Evolutionary conservation across 2,113 vertebrate species (phyloP).

Genomic region (Rynchops niger): DNA sequence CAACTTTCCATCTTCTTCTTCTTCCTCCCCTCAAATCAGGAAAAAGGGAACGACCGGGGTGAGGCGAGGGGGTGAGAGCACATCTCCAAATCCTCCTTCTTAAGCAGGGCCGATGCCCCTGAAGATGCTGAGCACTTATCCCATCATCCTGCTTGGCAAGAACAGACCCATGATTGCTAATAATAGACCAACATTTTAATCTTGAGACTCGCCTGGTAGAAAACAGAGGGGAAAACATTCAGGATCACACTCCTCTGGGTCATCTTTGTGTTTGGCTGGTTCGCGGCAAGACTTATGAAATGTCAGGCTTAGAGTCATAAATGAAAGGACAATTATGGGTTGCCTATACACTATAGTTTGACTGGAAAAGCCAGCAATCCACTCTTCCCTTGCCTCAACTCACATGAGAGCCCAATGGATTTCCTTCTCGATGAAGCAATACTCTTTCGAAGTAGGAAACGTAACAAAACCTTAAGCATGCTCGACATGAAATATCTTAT

Average conservation of each 20-base stretch:
- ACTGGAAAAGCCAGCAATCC: background rate
- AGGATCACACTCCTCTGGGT: background rate
- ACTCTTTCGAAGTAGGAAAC: background rate
- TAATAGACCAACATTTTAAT: background rate
- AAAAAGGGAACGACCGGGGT: background rate
- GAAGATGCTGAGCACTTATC: background rate
- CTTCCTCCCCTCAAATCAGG: background rate
- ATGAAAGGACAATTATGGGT: background rate
- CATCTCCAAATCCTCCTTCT: background rate
- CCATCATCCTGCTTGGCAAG: background rate
- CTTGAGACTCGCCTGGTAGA: background rate
- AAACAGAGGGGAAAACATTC: background rate
- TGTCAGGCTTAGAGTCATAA: background rate
- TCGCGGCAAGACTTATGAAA: background rate
- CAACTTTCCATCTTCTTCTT: background rate
- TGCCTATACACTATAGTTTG: background rate
- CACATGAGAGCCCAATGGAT: background rate
- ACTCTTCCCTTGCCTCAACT: background rate
- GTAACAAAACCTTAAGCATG: background rate
- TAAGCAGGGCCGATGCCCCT: rapidly evolving
- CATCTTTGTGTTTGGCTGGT: background rate
- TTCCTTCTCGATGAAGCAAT: background rate
- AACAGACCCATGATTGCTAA: background rate
- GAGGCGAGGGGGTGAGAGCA: background rate
- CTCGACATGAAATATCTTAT: background rate